Evolutionary conservation across 2,888 invertebrate species (phyloP), one percentile per base, ranked within the genome.

Genomic region (Plemyria rubiginata): DNA sequence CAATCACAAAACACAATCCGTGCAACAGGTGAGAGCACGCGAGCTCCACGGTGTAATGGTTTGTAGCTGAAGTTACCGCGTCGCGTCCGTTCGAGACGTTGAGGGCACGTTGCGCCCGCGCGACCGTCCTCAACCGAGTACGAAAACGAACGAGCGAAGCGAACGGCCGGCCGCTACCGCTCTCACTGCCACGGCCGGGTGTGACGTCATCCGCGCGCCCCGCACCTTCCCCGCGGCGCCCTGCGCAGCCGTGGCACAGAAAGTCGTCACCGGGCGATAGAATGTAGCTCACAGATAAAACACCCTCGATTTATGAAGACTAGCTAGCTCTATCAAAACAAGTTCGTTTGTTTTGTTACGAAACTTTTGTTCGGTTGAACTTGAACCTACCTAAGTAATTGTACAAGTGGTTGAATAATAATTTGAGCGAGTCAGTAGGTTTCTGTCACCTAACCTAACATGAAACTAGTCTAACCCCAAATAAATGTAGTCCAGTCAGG

Each of bases 181-280:
- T 90, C 90, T 88, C 89, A 92, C 92, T 92, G 92, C 91, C 93
- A 92, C 91, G 93, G 92, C 91, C 92, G 91, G 79, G 75, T 81
- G 88, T 91, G 92, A 91, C 92, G 92, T 92, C 92, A 90, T 74
- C 82, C 76, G 77, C 84, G 70, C 77, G 61, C 74, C 74, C 76
- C 75, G 69, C 73, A 61, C 72, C 76, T 75, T 76, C 82, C 65
- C 70, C 76, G 69, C 77, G 66, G 72, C 66, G 65, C 75, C 66
- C 72, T 70, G 76, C 85, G 86, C 86, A 85, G 79, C 87, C 88
- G 85, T 87, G 88, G 85, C 90, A 87, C 90, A 89, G 88, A 90
- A 90, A 90, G 88, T 88, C 85, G 81, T 86, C 85, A 84, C 82
- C 81, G 78, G 56, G 82, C 87, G 86, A 87, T 85, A 87, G 81